phyloP scores from a whole-genome alignment of 2,888 invertebrate species.

The Philopedon plagiatum region DNA sequence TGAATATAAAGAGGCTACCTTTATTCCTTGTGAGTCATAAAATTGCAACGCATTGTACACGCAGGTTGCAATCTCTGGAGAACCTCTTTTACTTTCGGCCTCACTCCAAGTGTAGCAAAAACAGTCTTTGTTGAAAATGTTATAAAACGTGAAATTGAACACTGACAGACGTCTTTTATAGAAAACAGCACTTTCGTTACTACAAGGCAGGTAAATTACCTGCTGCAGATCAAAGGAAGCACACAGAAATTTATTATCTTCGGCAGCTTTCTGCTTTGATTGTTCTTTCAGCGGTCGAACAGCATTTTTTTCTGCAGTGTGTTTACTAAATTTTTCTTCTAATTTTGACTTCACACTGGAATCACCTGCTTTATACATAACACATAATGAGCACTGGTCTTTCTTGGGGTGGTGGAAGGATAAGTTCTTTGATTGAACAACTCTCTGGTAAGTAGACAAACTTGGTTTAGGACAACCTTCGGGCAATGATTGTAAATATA shows the following conservation, averaged over 20 bases:
- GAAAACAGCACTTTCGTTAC: too few species aligned
- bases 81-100: slow-evolving; percentile 26
- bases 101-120: too few species aligned
- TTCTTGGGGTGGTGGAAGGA: slow-evolving; percentile 24
- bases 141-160: slow-evolving; percentile 21
- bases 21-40: slow-evolving; percentile 35
- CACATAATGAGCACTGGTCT: slow-evolving; percentile 35
- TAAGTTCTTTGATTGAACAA: slow-evolving; percentile 12
- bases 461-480: slow-evolving; percentile 22
- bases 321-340: slow-evolving; percentile 27
- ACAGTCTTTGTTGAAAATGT: slow-evolving; percentile 27
- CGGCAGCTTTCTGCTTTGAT: slow-evolving; percentile 17
- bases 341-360: neutral
- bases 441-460: slow-evolving; percentile 24
- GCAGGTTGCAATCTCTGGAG: slow-evolving; percentile 22
- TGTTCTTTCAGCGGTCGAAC: slow-evolving; percentile 19
- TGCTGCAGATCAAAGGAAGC: slow-evolving; percentile 26
- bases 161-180: slow-evolving; percentile 1
- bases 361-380: slow-evolving; percentile 12
- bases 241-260: slow-evolving; percentile 22
- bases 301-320: slow-evolving; percentile 31
- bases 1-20: slow-evolving; percentile 21
- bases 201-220: too few species aligned
- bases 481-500: slow-evolving; percentile 7
- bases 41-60: slow-evolving; percentile 27